phyloP scores from a whole-genome alignment of 2,797 vertebrate genomes.

The Salmo trutta region DNA sequence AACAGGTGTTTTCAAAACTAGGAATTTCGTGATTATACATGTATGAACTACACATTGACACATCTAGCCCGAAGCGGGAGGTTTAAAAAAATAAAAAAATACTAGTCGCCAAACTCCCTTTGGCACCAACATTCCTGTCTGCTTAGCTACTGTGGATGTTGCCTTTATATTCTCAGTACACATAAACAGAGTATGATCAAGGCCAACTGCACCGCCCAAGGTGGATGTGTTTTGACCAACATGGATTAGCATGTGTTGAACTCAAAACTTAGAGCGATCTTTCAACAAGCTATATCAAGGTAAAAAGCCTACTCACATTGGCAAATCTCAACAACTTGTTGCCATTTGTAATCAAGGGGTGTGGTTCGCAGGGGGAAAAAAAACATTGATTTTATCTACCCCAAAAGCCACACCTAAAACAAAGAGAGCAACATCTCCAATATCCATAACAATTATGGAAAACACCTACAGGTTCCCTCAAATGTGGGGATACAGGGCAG shows the following conservation, averaged over 20 bases:
- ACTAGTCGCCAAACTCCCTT: slow-evolving; percentile 41
- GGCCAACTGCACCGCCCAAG: slow-evolving; percentile 49
- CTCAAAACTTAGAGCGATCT: slow-evolving; percentile 9
- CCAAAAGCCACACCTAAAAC: neutral
- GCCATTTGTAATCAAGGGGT: too few species aligned
- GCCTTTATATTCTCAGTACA: slow-evolving; percentile 48
- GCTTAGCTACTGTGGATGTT: slow-evolving; percentile 62
- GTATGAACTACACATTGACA: too few species aligned
- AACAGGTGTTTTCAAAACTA: too few species aligned
- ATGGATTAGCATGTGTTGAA: slow-evolving; percentile 22
- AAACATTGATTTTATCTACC: too few species aligned
- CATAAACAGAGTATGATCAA: slow-evolving; percentile 56
- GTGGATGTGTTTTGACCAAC: slow-evolving; percentile 55
- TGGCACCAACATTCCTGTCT: slow-evolving; percentile 65
- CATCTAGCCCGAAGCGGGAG: too few species aligned
- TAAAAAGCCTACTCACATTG: too few species aligned
- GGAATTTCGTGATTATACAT: too few species aligned
- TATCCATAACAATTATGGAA: neutral
- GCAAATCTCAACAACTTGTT: too few species aligned
- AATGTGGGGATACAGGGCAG: neutral
- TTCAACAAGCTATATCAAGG: neutral
- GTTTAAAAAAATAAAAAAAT: slow-evolving; percentile 57
- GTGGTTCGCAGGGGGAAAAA: too few species aligned
- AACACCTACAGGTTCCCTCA: neutral
- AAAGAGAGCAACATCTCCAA: neutral